Evolutionary conservation across 2,888 invertebrate genomes (phyloP), one percentile per base, ranked within the genome.

Genomic region (Ichneumoninae sp.): DNA sequence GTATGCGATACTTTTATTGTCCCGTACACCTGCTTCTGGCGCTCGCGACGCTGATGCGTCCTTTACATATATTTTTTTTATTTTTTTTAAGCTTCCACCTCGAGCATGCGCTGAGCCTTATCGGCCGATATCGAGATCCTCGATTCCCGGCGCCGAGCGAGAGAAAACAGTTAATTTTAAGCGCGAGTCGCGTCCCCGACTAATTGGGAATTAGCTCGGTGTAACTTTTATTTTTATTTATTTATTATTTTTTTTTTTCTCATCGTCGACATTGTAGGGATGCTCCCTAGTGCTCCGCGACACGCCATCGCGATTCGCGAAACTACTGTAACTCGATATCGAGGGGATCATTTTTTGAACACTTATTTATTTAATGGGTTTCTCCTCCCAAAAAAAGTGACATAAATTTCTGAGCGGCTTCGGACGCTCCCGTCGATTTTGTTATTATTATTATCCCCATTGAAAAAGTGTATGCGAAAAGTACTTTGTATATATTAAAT

Each of bases 1-100:
- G 33, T 22, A 72, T 69, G 50, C 47, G 33, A 54, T 50, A 78
- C 50, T 81, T 84, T 84, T 84, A 84, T 84, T 82, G 75, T 78
- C 81, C 75, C 22, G 65, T 65, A 62, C 84, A 84, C 84, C 84
- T 84, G 84, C 84, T 66, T 65, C 7, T 22, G 47, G 52, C 52
- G n/a, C 19, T 57, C 26, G 57, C 10, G 0, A 26, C 57, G 57
- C 57, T 57, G 22, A 47, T 26, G 22, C 57, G 26, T 10, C 22
- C 22, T 7, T 8, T 19, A 10, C 16, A 4, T 22, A 22, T 22
- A 22, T 22, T 47, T 47, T 47, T 47, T 47, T 22, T 57, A 10
- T 47, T 47, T 47, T 22, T 57, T 57, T 57, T 10, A 10, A 7
- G n/a, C 19, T 1, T 7, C 52, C 52, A 40, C 22, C 22, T 47